A percentile compares a stretch with the other conserved stretches of the same genome.
Conservation (phyloP, 2,888 invertebrate genomes). For the Linnaemya tessellans region DNA sequence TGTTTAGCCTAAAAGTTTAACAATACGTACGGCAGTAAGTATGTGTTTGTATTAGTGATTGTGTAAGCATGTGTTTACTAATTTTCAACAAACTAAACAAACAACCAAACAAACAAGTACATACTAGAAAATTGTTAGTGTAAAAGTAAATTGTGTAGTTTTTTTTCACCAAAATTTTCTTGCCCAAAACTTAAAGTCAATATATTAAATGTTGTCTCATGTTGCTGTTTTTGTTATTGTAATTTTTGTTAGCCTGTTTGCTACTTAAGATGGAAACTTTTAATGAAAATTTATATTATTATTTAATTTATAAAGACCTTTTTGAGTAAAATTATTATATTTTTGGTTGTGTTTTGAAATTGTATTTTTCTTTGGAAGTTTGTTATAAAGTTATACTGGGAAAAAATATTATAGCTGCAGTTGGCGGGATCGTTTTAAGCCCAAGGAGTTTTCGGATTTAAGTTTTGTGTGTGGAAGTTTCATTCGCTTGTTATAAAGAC, state of each 20-base stretch:
- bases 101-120: constrained; percentile 58
- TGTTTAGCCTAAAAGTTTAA: constrained; percentile 14
- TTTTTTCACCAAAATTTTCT: constrained; percentile 21
- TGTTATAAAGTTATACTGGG: neutral
- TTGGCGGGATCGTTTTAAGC: too few relatives aligned
- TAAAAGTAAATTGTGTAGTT: constrained; percentile 6
- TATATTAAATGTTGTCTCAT: constrained; percentile 41
- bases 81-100: constrained; percentile 60
- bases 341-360: too few relatives aligned
- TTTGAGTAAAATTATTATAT: neutral
- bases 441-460: too few relatives aligned
- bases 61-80: constrained; percentile 18
- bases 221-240: neutral
- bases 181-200: constrained; percentile 61
- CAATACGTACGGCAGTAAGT: constrained; percentile 4
- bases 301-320: constrained; percentile 39
- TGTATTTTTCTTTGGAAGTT: neutral
- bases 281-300: constrained; percentile 53
- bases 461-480: too few relatives aligned
- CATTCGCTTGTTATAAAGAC: too few relatives aligned
- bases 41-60: constrained; percentile 16
- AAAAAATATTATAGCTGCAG: too few relatives aligned
- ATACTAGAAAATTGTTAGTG: constrained; percentile 19
- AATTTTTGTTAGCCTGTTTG: neutral
- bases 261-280: constrained; percentile 37